Percentiles rank a stretch among this genome's conserved stretches.
Evolutionary conservation across 1,140 invertebrate species (phyloP).

Genomic region (Aphelenchoides fujianensis): DNA sequence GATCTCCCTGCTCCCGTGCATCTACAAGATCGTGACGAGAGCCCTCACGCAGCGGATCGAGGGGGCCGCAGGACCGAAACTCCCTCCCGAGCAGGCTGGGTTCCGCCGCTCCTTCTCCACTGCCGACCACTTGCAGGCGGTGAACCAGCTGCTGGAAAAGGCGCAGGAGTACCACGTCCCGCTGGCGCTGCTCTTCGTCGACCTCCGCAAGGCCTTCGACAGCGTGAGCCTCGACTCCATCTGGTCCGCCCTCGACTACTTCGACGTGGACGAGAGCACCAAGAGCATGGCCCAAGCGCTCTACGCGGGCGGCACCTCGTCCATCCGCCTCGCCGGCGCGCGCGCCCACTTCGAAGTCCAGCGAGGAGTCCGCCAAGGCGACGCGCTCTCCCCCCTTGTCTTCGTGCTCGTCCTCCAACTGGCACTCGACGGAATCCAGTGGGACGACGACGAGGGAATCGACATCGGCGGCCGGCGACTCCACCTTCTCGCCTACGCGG

Average conservation of each 20-base stretch:
- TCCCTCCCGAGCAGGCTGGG: conserved; percentile 35
- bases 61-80: not conserved
- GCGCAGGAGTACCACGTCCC: not conserved
- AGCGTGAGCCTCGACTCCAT: conserved; percentile 14
- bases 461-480: conserved; percentile 2
- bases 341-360: conserved; percentile 8
- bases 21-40: conserved; percentile 23
- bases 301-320: conserved; percentile 23
- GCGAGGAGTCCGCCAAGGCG: conserved; percentile 21
- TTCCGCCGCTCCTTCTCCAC: conserved; percentile 34
- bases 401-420: conserved; percentile 14
- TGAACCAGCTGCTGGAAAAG: conserved; percentile 25
- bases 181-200: conserved; percentile 32
- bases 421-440: conserved; percentile 1
- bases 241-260: conserved; percentile 27
- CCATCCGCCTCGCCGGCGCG: not conserved
- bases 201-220: conserved; percentile 45
- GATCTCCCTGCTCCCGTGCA: conserved; percentile 27
- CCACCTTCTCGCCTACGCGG: conserved; percentile 11
- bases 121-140: conserved; percentile 33
- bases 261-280: conserved; percentile 25
- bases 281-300: conserved; percentile 28
- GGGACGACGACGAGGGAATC: conserved; percentile 8
- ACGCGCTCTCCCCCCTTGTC: conserved; percentile 20
- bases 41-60: conserved; percentile 16